These are phyloP conservation scores for Pogonomyrmex barbatus DNA, from an alignment of 1,140 invertebrate genomes.

Conservation along the genomic window DNA sequence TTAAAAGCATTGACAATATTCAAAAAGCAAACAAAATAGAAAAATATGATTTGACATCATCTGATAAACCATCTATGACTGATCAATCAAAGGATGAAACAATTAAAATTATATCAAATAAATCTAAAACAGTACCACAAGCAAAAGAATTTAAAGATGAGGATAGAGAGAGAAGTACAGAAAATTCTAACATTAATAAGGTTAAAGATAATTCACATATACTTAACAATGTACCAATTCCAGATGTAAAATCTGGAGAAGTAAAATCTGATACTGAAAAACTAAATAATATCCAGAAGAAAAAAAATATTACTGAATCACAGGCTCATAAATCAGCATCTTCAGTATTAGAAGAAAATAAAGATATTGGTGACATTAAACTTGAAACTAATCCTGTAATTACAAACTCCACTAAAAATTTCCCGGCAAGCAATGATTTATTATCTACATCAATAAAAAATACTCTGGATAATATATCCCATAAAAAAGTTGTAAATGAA, in stretches of 20 bases:
- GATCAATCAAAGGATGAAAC: neutral
- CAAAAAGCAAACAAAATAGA: neutral
- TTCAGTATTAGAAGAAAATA: neutral
- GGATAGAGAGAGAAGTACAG: neutral
- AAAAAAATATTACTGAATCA: neutral
- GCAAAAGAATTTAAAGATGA: neutral
- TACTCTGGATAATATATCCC: neutral
- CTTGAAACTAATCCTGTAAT: neutral
- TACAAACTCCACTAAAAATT: neutral
- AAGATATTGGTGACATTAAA: neutral
- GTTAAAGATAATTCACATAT: neutral
- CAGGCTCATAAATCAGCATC: neutral
- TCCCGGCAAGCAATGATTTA: neutral
- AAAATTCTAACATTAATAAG: neutral
- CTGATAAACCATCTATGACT: neutral
- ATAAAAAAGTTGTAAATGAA: neutral
- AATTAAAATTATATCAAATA: neutral
- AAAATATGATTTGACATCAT: neutral
- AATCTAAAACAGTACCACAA: neutral
- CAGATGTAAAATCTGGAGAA: neutral
- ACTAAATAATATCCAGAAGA: neutral
- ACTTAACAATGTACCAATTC: neutral
- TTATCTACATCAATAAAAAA: neutral
- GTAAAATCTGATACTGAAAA: neutral
- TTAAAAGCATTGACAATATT: conserved; percentile 32